Evolutionary conservation across 2,888 invertebrate genomes (phyloP), one percentile per base, ranked within the genome.

Genomic region (Busseola fusca): DNA sequence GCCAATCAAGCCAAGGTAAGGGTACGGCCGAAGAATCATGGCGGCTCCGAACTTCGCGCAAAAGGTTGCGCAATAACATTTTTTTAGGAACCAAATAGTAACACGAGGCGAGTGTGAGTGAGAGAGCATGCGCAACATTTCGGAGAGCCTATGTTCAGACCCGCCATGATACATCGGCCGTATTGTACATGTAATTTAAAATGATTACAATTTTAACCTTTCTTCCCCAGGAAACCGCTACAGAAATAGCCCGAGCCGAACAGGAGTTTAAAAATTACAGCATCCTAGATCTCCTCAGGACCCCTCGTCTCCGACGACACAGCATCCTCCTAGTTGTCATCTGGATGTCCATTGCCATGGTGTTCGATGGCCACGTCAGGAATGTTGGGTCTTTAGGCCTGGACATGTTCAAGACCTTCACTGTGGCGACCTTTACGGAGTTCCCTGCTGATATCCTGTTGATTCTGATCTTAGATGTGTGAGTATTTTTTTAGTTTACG

Each of bases 321-420:
- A 92, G 97, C 12, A 92, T 98, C 58, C 93, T 98, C 0, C 94
- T 98, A 1, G 97, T 98, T 67, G 74, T 98, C 21, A 97, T 98
- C 80, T 98, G 98, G 98, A 97, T 98, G 97, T 96, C 97, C 18
- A 97, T 98, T 48, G 98, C 98, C 0, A 93, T 98, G 93, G 98
- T 98, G 0, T 98, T 98, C 90, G 98, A 98, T 88, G 98, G 98
- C 0, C 98, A 98, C 89, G 98, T 98, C 25, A 96, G 98, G 85
- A 98, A 98, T 88, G 98, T 98, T 0, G 98, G 98, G 5, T 97
- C 98, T 16, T 92, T 98, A 52, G 98, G 98, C 0, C 92, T 98
- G 81, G 97, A 98, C 86, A 96, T 98, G 81, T 98, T 98, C 89
- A 90, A 98, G 69, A 98, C 98, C 0, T 98, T 98, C 89, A 98